Conservation (phyloP, 2,797 vertebrate species). For the Chrysocyon brachyurus region DNA sequence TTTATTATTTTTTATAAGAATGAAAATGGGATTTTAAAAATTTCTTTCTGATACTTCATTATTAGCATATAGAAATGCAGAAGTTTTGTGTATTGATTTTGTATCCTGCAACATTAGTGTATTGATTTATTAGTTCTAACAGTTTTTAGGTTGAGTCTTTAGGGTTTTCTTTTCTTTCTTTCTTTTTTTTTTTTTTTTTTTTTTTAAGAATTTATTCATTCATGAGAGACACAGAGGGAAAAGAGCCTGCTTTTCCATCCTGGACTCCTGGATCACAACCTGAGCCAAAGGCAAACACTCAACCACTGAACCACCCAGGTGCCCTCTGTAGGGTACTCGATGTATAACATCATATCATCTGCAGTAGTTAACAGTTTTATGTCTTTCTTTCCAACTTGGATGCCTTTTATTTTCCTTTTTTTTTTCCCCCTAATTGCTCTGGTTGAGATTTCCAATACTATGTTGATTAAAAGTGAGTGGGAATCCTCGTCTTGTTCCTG, state of each 20-base stretch:
- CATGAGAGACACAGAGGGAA: too few relatives aligned
- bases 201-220: too few relatives aligned
- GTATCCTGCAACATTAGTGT: neutral
- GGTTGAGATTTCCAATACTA: neutral
- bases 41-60: neutral
- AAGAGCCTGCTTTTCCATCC: too few relatives aligned
- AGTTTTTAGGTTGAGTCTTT: neutral
- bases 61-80: neutral
- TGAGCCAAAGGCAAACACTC: too few relatives aligned
- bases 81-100: neutral
- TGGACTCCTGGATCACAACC: too few relatives aligned
- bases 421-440: neutral
- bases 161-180: neutral
- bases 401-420: neutral
- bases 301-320: too few relatives aligned
- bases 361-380: neutral
- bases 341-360: neutral
- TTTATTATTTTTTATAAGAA: neutral
- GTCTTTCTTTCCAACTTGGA: neutral
- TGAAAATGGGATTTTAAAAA: neutral
- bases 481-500: neutral
- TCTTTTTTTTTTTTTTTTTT: too few relatives aligned
- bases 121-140: neutral
- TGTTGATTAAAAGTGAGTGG: neutral
- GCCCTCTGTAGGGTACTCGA: neutral